phyloP scores from a whole-genome alignment of 2,113 vertebrate species.

The Mesembrinibis cayennensis region DNA sequence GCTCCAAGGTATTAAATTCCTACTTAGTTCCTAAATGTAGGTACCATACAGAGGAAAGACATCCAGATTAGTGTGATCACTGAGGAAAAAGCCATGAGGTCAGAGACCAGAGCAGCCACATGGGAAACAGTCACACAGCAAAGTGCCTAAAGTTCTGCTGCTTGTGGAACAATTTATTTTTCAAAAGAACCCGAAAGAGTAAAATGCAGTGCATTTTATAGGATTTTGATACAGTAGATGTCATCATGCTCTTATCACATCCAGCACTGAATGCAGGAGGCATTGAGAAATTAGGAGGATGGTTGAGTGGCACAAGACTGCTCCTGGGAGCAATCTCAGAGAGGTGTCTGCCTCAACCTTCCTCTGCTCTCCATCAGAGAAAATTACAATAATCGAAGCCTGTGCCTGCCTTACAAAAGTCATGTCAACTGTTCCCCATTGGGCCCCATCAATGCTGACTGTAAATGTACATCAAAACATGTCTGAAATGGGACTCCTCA shows the following conservation, averaged over 20 bases:
- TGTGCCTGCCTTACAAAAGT: neutral
- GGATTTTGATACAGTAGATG: neutral
- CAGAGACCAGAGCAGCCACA: neutral
- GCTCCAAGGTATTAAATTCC: neutral
- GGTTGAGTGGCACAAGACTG: neutral
- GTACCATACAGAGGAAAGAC: neutral
- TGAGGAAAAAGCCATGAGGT: neutral
- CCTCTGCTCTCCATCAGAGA: neutral
- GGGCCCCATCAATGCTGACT: neutral
- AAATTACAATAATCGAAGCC: fast-evolving
- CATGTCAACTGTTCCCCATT: fast-evolving
- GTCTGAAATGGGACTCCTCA: neutral
- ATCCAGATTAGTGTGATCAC: neutral
- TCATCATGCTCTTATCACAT: neutral
- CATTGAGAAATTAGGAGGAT: neutral
- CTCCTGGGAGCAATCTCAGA: neutral
- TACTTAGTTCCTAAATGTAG: neutral
- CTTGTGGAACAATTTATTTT: neutral
- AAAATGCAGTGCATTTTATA: neutral
- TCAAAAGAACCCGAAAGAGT: neutral
- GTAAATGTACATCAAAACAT: neutral
- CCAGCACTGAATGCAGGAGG: neutral
- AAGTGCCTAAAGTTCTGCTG: neutral
- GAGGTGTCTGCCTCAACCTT: neutral
- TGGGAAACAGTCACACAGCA: neutral